A percentile compares a stretch with the other conserved stretches of the same genome.
These are phyloP conservation scores for Drosophila mojavensis DNA, from an alignment of 1,140 invertebrate genomes.

Conservation along the genomic window DNA sequence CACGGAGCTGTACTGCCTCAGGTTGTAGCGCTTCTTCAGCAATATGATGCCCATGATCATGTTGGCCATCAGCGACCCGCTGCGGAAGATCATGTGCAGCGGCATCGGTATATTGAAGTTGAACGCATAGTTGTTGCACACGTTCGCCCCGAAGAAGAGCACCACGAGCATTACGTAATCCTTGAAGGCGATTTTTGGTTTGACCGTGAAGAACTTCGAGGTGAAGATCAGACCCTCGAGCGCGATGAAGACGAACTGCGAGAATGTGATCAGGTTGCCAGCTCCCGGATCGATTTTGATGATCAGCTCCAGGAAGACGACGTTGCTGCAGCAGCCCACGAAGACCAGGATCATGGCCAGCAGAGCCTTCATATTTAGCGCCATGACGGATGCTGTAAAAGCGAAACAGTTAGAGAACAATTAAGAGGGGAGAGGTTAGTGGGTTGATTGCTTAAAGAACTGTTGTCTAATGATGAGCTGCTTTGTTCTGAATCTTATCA, in stretches of 20 bases:
- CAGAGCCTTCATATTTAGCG: constrained; percentile 87
- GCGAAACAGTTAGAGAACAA: neutral
- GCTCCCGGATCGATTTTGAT: constrained; percentile 95
- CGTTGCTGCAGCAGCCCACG: constrained; percentile 95
- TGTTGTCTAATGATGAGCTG: constrained; percentile 2
- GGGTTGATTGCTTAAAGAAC: neutral
- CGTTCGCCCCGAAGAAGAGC: constrained; percentile 96
- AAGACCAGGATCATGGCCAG: constrained; percentile 92
- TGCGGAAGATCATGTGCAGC: constrained; percentile 98
- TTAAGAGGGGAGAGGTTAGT: neutral
- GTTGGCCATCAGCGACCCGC: constrained; percentile 98
- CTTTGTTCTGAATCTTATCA: constrained; percentile 35
- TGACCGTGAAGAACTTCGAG: constrained; percentile 93
- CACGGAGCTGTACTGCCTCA: constrained; percentile 96
- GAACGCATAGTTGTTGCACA: constrained; percentile 98
- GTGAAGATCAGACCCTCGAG: constrained; percentile 96
- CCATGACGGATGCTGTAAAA: constrained; percentile 31
- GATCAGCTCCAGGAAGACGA: constrained; percentile 94
- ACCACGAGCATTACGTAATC: constrained; percentile 93
- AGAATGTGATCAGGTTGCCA: constrained; percentile 97
- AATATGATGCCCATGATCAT: constrained; percentile 97
- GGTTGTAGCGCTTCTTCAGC: constrained; percentile 92
- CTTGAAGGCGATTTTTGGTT: constrained; percentile 90
- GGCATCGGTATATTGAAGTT: constrained; percentile 99
- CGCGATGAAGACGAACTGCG: constrained; percentile 96